A percentile compares a stretch with the other conserved stretches of the same genome.
These are phyloP conservation scores for Drosophila erecta DNA, from an alignment of 1,140 invertebrate genomes.

Conservation along the genomic window DNA sequence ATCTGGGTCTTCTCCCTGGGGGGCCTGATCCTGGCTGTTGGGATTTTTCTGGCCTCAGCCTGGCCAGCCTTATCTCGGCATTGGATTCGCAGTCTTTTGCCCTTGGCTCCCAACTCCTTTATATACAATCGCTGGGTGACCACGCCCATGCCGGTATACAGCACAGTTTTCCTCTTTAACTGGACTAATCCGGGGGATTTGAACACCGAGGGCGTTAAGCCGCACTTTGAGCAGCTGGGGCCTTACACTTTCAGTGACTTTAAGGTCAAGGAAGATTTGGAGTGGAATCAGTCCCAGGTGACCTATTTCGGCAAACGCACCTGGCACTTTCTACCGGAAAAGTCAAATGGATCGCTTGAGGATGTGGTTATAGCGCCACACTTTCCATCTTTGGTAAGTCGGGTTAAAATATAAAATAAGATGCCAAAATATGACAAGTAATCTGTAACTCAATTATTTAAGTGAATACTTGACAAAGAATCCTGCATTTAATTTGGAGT, in stretches of 20 bases:
- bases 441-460: too few species aligned
- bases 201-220: constrained; percentile 85
- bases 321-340: constrained; percentile 90
- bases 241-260: constrained; percentile 87
- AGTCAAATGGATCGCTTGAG: constrained; percentile 89
- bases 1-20: constrained; percentile 70
- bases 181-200: constrained; percentile 91
- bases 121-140: constrained; percentile 89
- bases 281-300: constrained; percentile 88
- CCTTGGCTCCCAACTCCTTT: constrained; percentile 86
- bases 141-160: constrained; percentile 90
- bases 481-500: too few species aligned
- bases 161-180: constrained; percentile 91
- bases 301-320: constrained; percentile 90
- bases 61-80: constrained; percentile 59
- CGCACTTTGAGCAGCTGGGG: constrained; percentile 88
- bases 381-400: constrained; percentile 90
- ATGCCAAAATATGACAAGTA: too few species aligned
- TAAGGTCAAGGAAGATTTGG: constrained; percentile 87
- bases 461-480: too few species aligned
- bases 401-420: not conserved
- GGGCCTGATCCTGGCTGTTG: constrained; percentile 36
- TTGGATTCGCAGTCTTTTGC: constrained; percentile 84
- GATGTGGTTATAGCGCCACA: constrained; percentile 92
- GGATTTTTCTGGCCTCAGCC: constrained; percentile 44